These are phyloP conservation scores for Bombus difficillimus DNA, from an alignment of 1,140 invertebrate genomes.

Conservation along the genomic window DNA sequence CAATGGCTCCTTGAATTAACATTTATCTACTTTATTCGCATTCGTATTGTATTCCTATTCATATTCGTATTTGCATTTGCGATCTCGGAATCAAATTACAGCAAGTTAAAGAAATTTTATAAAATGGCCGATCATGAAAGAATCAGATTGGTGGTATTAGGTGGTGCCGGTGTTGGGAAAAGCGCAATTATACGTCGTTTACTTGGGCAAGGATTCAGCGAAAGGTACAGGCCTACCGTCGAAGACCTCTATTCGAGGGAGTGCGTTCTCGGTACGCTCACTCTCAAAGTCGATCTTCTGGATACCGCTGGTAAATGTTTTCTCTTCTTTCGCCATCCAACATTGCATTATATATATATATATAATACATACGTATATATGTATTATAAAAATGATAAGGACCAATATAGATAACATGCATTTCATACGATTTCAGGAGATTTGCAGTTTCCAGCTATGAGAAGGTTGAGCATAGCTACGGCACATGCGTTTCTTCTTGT, in stretches of 20 bases:
- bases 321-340: not conserved
- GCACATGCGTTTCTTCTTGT: conserved; percentile 95
- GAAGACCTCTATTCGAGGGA: conserved; percentile 95
- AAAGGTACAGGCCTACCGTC: conserved; percentile 93
- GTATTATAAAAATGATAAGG: no score
- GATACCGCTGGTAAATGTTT: conserved; percentile 88
- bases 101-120: not conserved
- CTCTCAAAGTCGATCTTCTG: conserved; percentile 93
- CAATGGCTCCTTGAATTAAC: conserved; percentile 49
- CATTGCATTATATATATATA: not conserved
- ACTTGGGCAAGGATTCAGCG: conserved; percentile 92
- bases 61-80: conserved; percentile 29
- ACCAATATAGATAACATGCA: not conserved
- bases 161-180: conserved; percentile 93
- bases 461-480: conserved; percentile 92
- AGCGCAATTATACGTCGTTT: conserved; percentile 93
- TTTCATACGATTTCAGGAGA: conserved; percentile 83
- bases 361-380: no score
- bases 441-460: conserved; percentile 94
- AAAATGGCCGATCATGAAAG: conserved; percentile 89
- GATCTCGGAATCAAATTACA: not conserved
- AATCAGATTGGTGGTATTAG: conserved; percentile 92
- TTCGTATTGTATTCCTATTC: not conserved
- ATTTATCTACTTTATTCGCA: not conserved
- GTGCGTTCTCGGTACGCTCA: conserved; percentile 90